A percentile compares a stretch with the other conserved stretches of the same genome.
These are phyloP conservation scores for Metopolophium dirhodum DNA, from an alignment of 1,140 invertebrate species.

Conservation along the genomic window DNA sequence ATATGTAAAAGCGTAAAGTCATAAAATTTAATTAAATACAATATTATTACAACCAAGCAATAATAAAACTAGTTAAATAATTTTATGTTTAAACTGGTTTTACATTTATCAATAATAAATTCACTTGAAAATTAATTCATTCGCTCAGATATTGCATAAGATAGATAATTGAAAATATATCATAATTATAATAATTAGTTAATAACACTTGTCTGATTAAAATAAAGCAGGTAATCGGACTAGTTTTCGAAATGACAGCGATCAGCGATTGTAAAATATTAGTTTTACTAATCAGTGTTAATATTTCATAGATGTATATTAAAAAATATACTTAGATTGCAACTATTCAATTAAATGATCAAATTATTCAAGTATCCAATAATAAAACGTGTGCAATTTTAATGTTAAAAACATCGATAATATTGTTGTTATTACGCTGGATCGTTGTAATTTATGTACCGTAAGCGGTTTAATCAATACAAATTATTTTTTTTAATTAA, in stretches of 20 bases:
- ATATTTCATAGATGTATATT: background rate
- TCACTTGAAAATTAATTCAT: background rate
- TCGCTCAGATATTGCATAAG: background rate
- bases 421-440: background rate
- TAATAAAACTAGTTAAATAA: constrained; percentile 1
- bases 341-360: background rate
- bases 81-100: constrained; percentile 4
- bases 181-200: background rate
- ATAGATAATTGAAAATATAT: background rate
- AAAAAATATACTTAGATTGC: background rate
- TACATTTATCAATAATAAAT: background rate
- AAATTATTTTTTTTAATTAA: background rate
- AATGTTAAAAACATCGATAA: background rate
- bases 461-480: background rate
- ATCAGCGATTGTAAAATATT: background rate
- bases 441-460: background rate
- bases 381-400: background rate
- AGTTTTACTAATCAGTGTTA: background rate
- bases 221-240: background rate
- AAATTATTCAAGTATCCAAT: background rate
- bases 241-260: background rate
- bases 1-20: background rate
- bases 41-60: background rate
- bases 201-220: background rate
- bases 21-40: constrained; percentile 19